These are phyloP conservation scores for Acanthopleura granulata DNA, from an alignment of 2,888 invertebrate species.

Conservation along the genomic window DNA sequence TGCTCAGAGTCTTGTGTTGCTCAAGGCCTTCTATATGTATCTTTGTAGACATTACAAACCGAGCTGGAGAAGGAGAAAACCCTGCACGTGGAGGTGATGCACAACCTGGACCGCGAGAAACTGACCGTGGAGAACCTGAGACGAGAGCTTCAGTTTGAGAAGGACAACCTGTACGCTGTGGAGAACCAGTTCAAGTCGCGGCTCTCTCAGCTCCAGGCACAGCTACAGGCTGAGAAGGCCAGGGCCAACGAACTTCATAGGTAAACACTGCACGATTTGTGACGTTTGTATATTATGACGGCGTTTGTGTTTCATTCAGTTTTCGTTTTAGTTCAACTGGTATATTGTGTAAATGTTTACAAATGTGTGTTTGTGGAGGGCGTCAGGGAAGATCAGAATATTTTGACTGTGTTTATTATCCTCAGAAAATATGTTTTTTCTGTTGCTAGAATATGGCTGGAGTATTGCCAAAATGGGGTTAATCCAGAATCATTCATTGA, in stretches of 20 bases:
- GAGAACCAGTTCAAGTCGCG: slow-evolving; percentile 32
- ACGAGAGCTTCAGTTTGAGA: slow-evolving; percentile 51
- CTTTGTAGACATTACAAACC: slow-evolving; percentile 39
- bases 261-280: not conserved
- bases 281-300: not conserved
- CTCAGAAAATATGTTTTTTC: no score
- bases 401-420: not conserved
- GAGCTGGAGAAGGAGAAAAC: slow-evolving; percentile 56
- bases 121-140: slow-evolving; percentile 40
- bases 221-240: slow-evolving; percentile 35
- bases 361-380: no score
- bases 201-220: slow-evolving; percentile 34
- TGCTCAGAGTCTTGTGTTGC: not conserved
- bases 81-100: slow-evolving; percentile 40
- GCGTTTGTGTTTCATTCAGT: not conserved
- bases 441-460: no score
- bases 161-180: slow-evolving; percentile 37
- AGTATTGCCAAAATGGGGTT: no score
- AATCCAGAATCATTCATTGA: no score
- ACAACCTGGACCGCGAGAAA: slow-evolving; percentile 47
- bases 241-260: slow-evolving; percentile 25
- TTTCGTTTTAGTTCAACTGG: no score
- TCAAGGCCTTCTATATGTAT: no score
- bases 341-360: no score
- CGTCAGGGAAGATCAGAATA: not conserved